Conservation (phyloP, 2,113 vertebrate species). For the Ranitomeya imitator region DNA sequence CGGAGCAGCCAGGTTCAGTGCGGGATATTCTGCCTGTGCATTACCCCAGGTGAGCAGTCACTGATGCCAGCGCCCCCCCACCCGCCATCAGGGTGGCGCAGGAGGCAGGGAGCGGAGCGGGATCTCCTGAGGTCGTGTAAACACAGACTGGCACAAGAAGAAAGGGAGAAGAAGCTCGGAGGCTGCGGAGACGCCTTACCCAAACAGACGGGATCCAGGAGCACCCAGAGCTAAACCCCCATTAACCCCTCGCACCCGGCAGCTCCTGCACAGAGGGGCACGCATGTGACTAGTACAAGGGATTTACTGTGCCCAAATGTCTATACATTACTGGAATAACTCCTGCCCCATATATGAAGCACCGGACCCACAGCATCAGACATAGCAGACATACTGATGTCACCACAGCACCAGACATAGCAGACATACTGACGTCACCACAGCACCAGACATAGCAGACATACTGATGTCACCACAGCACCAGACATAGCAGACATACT, state of each 20-base stretch:
- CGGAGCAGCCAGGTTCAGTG: neutral
- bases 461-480: too few species aligned
- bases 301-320: too few species aligned
- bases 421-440: too few species aligned
- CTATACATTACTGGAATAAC: too few species aligned
- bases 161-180: slow-evolving; percentile 11
- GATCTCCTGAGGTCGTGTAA: slow-evolving; percentile 49
- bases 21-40: neutral
- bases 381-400: too few species aligned
- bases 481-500: too few species aligned
- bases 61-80: neutral
- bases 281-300: neutral
- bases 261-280: neutral
- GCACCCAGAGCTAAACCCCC: neutral
- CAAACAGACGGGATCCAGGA: slow-evolving; percentile 28
- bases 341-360: too few species aligned
- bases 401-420: too few species aligned
- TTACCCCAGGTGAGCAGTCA: slow-evolving; percentile 24
- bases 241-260: neutral
- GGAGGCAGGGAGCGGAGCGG: neutral
- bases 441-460: too few species aligned
- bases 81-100: neutral
- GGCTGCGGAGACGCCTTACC: slow-evolving; percentile 42
- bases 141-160: slow-evolving; percentile 31
- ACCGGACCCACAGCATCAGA: too few species aligned